These are phyloP conservation scores for Macquaria ambigua DNA, from an alignment of 2,113 vertebrate genomes.

Conservation along the genomic window DNA sequence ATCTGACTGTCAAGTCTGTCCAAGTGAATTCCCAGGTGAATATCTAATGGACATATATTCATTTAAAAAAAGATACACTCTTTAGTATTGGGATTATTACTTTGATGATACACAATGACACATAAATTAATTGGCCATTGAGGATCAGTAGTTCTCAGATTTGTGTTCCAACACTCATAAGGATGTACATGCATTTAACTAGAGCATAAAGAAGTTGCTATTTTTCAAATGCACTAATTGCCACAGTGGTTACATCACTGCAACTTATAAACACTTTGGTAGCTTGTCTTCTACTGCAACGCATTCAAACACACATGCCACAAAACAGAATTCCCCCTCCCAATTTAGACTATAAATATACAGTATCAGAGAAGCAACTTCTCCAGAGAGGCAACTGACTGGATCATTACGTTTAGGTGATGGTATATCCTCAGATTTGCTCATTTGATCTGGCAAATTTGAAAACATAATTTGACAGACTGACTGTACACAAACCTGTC, in stretches of 20 bases:
- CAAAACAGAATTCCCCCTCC: background rate
- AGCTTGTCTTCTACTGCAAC: background rate
- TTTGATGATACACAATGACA: background rate
- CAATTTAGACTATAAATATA: background rate
- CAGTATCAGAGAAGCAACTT: slow-evolving; percentile 10
- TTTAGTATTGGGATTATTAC: background rate
- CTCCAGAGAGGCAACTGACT: slow-evolving; percentile 10
- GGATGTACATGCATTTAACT: background rate
- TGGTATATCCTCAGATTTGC: background rate
- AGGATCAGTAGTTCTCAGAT: background rate
- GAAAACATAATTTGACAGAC: slow-evolving; percentile 4
- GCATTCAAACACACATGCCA: background rate
- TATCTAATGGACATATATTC: too few relatives aligned
- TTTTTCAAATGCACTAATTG: background rate
- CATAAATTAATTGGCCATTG: background rate
- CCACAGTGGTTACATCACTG: background rate
- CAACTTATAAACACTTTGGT: background rate
- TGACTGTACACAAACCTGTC: background rate
- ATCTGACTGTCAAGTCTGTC: background rate
- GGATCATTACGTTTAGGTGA: background rate
- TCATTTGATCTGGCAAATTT: slow-evolving; percentile 7
- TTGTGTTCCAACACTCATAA: background rate
- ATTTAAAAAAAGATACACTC: too few relatives aligned
- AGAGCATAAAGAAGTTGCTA: background rate
- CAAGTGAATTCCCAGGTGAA: too few relatives aligned